These are phyloP conservation scores for Onychomys leucogaster DNA, from an alignment of 2,797 vertebrate species.

Conservation along the genomic window DNA sequence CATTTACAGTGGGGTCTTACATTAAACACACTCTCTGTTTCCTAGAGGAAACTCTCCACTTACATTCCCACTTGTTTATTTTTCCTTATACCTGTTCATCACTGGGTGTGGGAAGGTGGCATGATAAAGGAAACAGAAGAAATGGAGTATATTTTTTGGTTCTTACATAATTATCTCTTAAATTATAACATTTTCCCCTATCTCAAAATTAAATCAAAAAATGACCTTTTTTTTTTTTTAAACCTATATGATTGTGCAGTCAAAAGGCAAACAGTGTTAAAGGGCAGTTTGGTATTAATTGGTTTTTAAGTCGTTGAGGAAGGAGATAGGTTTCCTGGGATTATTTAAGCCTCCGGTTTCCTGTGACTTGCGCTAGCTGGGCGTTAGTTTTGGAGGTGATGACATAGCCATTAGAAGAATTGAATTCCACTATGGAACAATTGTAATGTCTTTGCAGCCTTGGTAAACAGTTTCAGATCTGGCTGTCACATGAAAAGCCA, in stretches of 20 bases:
- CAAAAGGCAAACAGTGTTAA: constrained; percentile 57
- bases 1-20: constrained; percentile 28
- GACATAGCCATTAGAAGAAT: constrained; percentile 37
- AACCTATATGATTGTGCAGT: constrained; percentile 5
- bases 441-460: background rate
- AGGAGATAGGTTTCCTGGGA: constrained; percentile 47
- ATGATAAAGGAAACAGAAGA: background rate
- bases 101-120: too few species aligned
- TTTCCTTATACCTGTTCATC: background rate
- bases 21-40: constrained; percentile 35
- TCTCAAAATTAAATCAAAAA: constrained; percentile 39
- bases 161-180: background rate
- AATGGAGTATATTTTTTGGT: background rate
- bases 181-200: background rate
- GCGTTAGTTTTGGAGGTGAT: constrained; percentile 33
- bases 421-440: constrained; percentile 27
- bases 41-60: background rate
- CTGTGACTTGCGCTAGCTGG: background rate
- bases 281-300: constrained; percentile 61
- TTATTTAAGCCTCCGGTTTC: constrained; percentile 56
- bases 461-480: constrained; percentile 33
- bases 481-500: constrained; percentile 23
- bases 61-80: constrained; percentile 38
- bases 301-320: constrained; percentile 16
- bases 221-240: background rate